Base-by-base conservation (phyloP, 2,797 vertebrate species). In the Microctenopoma lineatum region DNA sequence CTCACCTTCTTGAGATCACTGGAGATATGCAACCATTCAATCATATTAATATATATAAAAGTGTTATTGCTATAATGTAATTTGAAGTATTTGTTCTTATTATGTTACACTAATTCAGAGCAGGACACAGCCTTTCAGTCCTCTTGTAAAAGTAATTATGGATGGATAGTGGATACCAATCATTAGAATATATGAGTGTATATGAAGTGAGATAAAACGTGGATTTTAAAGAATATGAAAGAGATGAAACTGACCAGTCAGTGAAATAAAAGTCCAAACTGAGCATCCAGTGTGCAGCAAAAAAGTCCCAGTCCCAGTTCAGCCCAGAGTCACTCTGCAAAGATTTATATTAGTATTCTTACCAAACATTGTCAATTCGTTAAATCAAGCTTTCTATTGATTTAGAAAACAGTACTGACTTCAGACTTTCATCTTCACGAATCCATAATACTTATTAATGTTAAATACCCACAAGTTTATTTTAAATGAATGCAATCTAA, bases 391-490 rank as follows among this genome's bases (percentile, higher is more conserved):
- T 63, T 52, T 47, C 32, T 70, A 36, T 45, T 66, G 58, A 84
- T 81, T 80, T 58, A 29, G 34, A 67, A 73, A 76, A 79, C 57
- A 39, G 13, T 16, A 16, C 21, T 54, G 4, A 15, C 12, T 60
- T 7, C 47, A 47, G 15, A 55, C 16, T 45, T 34, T 51, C 10
- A 50, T 44, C 53, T 52, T 55, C 48, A 70, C 50, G 62, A 64
- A 85, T 86, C 80, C 71, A 87, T 80, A 70, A 57, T 59, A 65
- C 67, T 77, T 73, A 84, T 86, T 86, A 82, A 83, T 83, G 79
- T 79, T 16, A 25, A 56, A 75, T 72, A 70, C 69, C 53, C 62
- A 41, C 58, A 77, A 44, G 66, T 32, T 32, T 32, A 34, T 34
- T 34, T 34, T 32, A 72, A 71, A 87, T 83, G 46, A 87, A 83